These are phyloP conservation scores for Hemibagrus guttatus DNA, from an alignment of 2,797 vertebrate genomes.

Conservation along the genomic window DNA sequence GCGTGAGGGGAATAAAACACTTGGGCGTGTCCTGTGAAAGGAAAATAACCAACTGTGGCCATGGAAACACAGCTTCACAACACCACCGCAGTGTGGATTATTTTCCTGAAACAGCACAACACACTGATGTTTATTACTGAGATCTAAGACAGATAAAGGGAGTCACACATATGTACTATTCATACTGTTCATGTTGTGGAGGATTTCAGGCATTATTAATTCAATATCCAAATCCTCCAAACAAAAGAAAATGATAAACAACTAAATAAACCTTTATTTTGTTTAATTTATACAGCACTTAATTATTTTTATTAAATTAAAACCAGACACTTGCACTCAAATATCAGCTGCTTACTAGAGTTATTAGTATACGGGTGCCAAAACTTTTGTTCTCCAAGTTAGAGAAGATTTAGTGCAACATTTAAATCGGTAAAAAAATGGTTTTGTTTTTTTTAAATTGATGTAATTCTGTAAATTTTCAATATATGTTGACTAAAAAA, in stretches of 20 bases:
- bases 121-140: background rate
- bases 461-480: background rate
- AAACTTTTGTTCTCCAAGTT: background rate
- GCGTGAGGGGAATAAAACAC: background rate
- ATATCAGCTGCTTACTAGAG: too few species aligned
- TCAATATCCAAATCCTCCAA: too few species aligned
- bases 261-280: too few species aligned
- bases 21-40: background rate
- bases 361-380: background rate
- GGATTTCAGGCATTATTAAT: too few species aligned
- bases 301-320: too few species aligned
- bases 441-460: too few species aligned
- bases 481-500: background rate
- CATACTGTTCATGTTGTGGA: too few species aligned
- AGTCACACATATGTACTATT: too few species aligned
- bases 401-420: background rate
- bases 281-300: too few species aligned
- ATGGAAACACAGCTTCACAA: background rate
- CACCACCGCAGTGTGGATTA: background rate
- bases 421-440: too few species aligned
- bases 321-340: background rate
- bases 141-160: background rate
- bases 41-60: background rate
- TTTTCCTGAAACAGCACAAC: background rate
- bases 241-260: too few species aligned